These are phyloP conservation scores for Drosophila mimetica DNA, from an alignment of 2,888 invertebrate genomes.

Conservation along the genomic window DNA sequence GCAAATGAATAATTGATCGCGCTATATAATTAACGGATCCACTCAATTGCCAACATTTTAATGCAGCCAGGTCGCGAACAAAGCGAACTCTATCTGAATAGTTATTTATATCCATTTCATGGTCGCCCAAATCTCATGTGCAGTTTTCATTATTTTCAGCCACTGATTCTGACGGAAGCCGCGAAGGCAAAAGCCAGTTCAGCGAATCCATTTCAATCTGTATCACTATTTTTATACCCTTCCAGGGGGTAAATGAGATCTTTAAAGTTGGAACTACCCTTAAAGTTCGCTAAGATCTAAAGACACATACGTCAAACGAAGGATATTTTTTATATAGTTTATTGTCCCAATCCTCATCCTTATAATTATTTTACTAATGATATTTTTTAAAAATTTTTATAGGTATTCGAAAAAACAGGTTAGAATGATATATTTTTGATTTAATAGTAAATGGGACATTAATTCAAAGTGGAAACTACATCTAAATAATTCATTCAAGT, in stretches of 20 bases:
- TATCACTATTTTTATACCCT: constrained; percentile 8
- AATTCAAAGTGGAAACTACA: no score
- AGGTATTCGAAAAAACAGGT: no score
- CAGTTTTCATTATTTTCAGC: constrained; percentile 52
- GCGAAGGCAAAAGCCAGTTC: constrained; percentile 44
- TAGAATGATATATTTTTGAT: no score
- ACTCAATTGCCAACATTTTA: constrained; percentile 68
- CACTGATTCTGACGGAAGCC: constrained; percentile 52
- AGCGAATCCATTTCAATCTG: constrained; percentile 51
- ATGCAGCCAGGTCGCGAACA: constrained; percentile 44
- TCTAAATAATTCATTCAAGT: no score
- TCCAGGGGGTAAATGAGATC: background rate
- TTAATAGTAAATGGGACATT: no score
- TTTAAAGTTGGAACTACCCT: background rate
- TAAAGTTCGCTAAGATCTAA: no score
- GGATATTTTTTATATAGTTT: no score
- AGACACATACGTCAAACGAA: no score
- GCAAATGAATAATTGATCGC: constrained; percentile 78
- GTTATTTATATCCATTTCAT: constrained; percentile 36
- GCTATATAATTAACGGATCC: constrained; percentile 77
- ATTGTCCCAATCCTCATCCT: no score
- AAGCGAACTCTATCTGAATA: constrained; percentile 23
- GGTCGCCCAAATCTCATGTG: constrained; percentile 63
- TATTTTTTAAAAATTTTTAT: no score
- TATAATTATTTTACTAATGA: no score